A percentile compares a stretch with the other conserved stretches of the same genome.
These are phyloP conservation scores for Platyrinchus mystaceus DNA, from an alignment of 2,797 vertebrate species.

Conservation along the genomic window DNA sequence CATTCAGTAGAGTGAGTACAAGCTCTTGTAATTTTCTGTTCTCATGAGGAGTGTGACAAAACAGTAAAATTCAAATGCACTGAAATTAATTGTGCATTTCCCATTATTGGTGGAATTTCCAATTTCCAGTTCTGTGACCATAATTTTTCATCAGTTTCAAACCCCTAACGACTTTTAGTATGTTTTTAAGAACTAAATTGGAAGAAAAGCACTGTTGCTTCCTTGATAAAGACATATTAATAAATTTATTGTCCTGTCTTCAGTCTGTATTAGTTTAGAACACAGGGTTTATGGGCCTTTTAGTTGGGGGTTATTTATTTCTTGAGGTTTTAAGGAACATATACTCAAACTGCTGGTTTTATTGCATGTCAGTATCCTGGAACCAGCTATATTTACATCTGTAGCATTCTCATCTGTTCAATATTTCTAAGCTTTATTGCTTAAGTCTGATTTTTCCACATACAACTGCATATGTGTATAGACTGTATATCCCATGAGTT, in stretches of 20 bases:
- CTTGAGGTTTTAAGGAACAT: neutral
- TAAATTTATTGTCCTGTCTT: neutral
- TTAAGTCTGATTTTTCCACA: neutral
- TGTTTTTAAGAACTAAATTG: neutral
- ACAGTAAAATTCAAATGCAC: neutral
- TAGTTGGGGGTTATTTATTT: neutral
- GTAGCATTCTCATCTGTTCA: neutral
- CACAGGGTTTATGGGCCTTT: constrained; percentile 8
- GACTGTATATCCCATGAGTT: neutral
- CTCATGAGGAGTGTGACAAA: neutral
- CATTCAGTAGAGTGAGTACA: neutral
- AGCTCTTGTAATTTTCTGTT: neutral
- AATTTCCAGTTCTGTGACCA: neutral
- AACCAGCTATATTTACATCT: neutral
- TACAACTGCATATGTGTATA: neutral
- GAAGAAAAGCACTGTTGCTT: neutral
- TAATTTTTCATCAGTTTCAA: neutral
- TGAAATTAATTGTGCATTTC: neutral
- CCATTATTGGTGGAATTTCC: neutral
- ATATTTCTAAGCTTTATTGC: neutral
- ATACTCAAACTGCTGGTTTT: neutral
- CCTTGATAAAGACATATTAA: neutral
- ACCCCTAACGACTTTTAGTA: neutral
- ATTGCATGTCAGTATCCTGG: neutral
- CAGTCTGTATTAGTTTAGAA: neutral